These are phyloP conservation scores for Danio albolineatus DNA, from an alignment of 2,797 vertebrate species.

Conservation along the genomic window DNA sequence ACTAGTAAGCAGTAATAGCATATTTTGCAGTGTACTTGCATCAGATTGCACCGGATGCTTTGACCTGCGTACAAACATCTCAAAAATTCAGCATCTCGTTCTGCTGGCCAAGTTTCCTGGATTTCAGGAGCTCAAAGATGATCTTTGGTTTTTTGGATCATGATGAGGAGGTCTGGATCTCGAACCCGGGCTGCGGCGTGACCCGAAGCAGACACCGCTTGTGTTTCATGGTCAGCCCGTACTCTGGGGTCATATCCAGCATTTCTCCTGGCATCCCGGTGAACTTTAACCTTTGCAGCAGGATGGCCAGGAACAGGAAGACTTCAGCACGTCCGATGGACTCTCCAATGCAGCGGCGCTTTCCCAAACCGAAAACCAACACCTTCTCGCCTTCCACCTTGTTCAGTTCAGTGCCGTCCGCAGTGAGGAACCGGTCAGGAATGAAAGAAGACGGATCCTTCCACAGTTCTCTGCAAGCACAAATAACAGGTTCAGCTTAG, in stretches of 20 bases:
- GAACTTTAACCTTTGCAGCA: conserved; percentile 88
- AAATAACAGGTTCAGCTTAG: not conserved
- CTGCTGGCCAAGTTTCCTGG: not conserved
- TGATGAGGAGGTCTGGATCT: accelerated
- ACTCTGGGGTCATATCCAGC: conserved; percentile 87
- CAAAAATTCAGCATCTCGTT: conserved; percentile 7
- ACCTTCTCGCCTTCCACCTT: conserved; percentile 83
- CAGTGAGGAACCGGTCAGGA: conserved; percentile 86
- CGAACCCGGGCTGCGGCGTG: conserved; percentile 62
- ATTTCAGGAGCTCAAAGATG: not conserved
- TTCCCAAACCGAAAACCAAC: conserved; percentile 87
- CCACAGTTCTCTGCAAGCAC: conserved; percentile 82
- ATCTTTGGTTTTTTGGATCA: not conserved
- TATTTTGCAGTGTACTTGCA: not conserved
- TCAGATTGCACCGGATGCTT: not conserved
- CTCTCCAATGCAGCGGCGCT: conserved; percentile 89
- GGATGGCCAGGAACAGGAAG: conserved; percentile 88
- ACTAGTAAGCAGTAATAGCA: no score
- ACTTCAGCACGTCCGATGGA: conserved; percentile 86
- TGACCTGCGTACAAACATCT: not conserved
- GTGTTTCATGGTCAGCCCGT: conserved; percentile 91
- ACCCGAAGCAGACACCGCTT: conserved; percentile 82
- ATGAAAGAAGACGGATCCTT: conserved; percentile 85
- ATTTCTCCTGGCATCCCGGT: conserved; percentile 67
- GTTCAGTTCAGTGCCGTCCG: conserved; percentile 74